phyloP scores from a whole-genome alignment of 1,140 invertebrate species.

The Diachasma alloeum region DNA sequence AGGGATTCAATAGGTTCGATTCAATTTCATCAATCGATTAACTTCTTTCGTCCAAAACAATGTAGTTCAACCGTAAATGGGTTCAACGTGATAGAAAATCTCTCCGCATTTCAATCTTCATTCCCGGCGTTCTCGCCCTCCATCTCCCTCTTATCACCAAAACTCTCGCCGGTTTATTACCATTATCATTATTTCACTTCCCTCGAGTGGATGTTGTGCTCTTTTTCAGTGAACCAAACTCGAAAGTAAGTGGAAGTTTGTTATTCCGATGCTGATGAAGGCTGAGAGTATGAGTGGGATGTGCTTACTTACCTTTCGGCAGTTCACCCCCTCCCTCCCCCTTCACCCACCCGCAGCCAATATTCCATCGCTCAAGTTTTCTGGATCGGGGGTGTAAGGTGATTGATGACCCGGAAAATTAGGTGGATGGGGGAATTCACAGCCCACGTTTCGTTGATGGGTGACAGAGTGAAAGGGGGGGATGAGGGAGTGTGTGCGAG shows the following conservation, averaged over 20 bases:
- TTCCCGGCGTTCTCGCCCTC: not conserved
- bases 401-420: constrained; percentile 36
- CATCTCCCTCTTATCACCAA: not conserved
- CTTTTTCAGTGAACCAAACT: not conserved
- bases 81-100: not conserved
- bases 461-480: not conserved
- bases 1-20: too few species aligned
- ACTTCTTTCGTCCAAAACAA: too few species aligned
- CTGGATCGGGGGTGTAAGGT: constrained; percentile 5
- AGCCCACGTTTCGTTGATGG: not conserved
- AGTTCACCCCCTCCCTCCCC: not conserved
- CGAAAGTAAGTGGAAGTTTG: not conserved
- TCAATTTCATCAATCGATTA: too few species aligned
- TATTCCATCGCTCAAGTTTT: constrained; percentile 23
- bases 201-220: not conserved
- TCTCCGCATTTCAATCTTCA: not conserved
- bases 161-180: not conserved
- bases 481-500: constrained; percentile 2
- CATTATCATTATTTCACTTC: not conserved
- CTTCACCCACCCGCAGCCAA: not conserved
- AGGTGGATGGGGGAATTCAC: constrained; percentile 23
- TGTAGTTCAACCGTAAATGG: too few species aligned
- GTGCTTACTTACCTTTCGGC: not conserved
- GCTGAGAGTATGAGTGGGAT: not conserved
- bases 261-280: not conserved